Percentiles rank a stretch among this genome's conserved stretches.
These are phyloP conservation scores for Galemys pyrenaicus DNA, from an alignment of 2,113 vertebrate genomes.

Conservation along the genomic window DNA sequence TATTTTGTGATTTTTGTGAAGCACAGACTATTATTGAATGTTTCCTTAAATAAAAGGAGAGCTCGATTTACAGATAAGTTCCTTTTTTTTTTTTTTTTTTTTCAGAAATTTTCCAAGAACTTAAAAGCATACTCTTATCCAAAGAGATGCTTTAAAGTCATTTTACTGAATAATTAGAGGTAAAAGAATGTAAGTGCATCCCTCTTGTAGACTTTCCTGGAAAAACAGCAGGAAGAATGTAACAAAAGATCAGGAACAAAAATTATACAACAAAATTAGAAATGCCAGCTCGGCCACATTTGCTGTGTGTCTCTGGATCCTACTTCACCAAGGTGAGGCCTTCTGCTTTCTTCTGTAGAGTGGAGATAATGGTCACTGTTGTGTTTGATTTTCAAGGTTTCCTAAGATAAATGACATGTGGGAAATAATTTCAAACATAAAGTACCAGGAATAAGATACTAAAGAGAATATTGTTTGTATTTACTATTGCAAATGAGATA, in stretches of 20 bases:
- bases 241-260: neutral
- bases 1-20: neutral
- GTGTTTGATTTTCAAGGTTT: neutral
- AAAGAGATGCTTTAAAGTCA: slow-evolving; percentile 29
- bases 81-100: neutral
- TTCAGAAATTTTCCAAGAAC: neutral
- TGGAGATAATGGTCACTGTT: too few species aligned
- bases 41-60: neutral
- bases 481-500: neutral
- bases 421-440: neutral
- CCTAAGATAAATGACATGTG: neutral
- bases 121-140: neutral
- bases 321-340: neutral
- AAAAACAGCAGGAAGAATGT: neutral
- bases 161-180: slow-evolving; percentile 14
- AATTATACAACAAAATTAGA: neutral
- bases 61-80: slow-evolving; percentile 28
- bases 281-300: neutral
- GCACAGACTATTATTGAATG: neutral
- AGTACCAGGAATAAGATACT: neutral
- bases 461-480: neutral
- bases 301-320: neutral
- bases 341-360: neutral
- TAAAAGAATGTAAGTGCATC: neutral
- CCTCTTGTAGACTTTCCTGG: neutral